Evolutionary conservation across 2,888 invertebrate species (phyloP).

Genomic region (Drosophila fungiperda): DNA sequence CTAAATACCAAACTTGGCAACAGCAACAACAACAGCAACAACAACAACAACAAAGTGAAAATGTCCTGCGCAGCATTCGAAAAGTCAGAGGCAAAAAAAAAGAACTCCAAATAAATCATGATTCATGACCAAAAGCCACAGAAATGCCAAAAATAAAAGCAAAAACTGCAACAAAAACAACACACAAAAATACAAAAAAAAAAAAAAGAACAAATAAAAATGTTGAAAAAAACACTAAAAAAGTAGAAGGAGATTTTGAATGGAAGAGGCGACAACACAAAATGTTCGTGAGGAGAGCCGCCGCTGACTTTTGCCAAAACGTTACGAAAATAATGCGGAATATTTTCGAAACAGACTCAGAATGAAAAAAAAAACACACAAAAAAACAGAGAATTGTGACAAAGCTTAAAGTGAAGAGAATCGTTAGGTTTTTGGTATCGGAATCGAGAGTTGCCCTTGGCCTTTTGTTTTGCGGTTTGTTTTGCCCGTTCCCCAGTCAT

Average conservation of each 20-base stretch:
- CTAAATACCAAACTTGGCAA: slow-evolving; percentile 77
- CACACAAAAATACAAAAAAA: slow-evolving; percentile 50
- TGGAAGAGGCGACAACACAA: slow-evolving; percentile 70
- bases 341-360: slow-evolving; percentile 56
- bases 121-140: slow-evolving; percentile 80
- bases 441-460: slow-evolving; percentile 44
- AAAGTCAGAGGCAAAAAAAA: slow-evolving; percentile 35
- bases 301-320: slow-evolving; percentile 55
- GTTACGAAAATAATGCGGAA: slow-evolving; percentile 68
- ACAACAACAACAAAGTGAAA: slow-evolving; percentile 61
- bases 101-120: slow-evolving; percentile 76
- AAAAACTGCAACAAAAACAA: slow-evolving; percentile 60
- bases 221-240: slow-evolving; percentile 7
- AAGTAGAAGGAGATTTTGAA: slow-evolving; percentile 36
- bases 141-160: slow-evolving; percentile 78
- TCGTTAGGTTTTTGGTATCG: slow-evolving; percentile 32
- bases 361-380: slow-evolving; percentile 9
- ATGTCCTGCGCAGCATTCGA: slow-evolving; percentile 68
- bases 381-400: slow-evolving; percentile 22
- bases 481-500: slow-evolving; percentile 49
- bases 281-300: slow-evolving; percentile 70
- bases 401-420: slow-evolving; percentile 24
- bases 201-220: slow-evolving; percentile 9
- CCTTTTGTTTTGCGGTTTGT: slow-evolving; percentile 24
- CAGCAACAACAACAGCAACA: slow-evolving; percentile 41